A percentile compares a stretch with the other conserved stretches of the same genome.
These are phyloP conservation scores for Oreonectes daqikongensis DNA, from an alignment of 2,797 vertebrate genomes.

Conservation along the genomic window DNA sequence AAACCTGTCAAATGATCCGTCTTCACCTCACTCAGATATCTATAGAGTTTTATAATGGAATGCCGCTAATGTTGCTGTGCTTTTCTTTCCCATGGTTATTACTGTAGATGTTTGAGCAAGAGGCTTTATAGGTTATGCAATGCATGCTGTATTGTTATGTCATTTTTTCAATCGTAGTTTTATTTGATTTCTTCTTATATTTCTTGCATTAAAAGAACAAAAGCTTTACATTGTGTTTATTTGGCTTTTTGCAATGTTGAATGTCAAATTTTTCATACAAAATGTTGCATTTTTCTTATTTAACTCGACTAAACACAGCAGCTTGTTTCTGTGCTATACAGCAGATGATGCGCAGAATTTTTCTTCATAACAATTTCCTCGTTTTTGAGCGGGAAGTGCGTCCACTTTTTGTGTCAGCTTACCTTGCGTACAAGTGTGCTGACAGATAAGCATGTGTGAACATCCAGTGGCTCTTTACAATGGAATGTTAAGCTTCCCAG, in stretches of 20 bases:
- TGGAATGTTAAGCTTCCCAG: constrained; percentile 17
- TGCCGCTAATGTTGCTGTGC: not conserved
- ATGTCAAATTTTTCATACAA: not conserved
- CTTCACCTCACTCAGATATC: constrained; percentile 20
- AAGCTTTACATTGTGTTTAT: not conserved
- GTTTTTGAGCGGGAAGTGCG: too few relatives aligned
- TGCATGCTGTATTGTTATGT: not conserved
- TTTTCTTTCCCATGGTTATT: not conserved
- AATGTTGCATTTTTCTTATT: not conserved
- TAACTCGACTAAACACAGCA: not conserved
- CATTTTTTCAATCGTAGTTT: not conserved
- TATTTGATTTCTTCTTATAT: not conserved
- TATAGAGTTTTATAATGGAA: not conserved
- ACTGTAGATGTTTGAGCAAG: not conserved
- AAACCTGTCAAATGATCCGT: constrained; percentile 10
- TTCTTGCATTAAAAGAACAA: too few relatives aligned
- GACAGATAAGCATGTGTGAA: not conserved
- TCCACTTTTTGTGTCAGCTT: not conserved
- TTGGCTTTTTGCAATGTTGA: not conserved
- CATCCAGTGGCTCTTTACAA: constrained; percentile 20
- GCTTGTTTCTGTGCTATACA: not conserved
- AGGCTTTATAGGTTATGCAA: not conserved
- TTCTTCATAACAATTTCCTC: not conserved
- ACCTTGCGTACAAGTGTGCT: not conserved
- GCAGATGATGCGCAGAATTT: too few relatives aligned